Percentiles rank a stretch among this genome's conserved stretches.
These are phyloP conservation scores for Byasa hedistus DNA, from an alignment of 2,888 invertebrate genomes.

Conservation along the genomic window DNA sequence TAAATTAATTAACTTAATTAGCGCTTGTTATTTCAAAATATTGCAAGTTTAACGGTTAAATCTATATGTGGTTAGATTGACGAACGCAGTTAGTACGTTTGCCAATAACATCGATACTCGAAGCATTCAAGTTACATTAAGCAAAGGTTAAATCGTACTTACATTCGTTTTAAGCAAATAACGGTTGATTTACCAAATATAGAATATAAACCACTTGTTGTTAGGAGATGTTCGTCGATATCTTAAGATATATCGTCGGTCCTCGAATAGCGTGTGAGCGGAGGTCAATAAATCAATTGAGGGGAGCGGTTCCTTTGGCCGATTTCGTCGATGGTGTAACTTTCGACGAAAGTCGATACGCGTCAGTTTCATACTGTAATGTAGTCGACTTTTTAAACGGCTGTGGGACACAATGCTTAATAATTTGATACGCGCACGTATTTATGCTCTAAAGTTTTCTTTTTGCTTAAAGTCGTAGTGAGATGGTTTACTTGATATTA, in stretches of 20 bases:
- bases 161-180: constrained; percentile 31
- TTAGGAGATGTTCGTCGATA: constrained; percentile 33
- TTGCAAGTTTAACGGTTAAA: too few species aligned
- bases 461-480: too few species aligned
- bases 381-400: constrained; percentile 16
- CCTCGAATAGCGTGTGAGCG: constrained; percentile 37
- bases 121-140: constrained; percentile 27
- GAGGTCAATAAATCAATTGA: constrained; percentile 70
- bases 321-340: constrained; percentile 56
- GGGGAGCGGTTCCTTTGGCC: constrained; percentile 64
- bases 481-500: too few species aligned
- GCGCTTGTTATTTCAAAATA: constrained; percentile 4
- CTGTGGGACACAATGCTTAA: too few species aligned
- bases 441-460: too few species aligned
- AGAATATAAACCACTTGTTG: constrained; percentile 27
- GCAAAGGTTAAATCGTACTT: constrained; percentile 27
- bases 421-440: too few species aligned
- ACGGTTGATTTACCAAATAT: constrained; percentile 31
- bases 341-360: constrained; percentile 56
- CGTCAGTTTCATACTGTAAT: constrained; percentile 21
- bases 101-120: constrained; percentile 25
- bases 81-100: constrained; percentile 17
- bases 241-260: constrained; percentile 48
- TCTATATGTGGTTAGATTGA: constrained; percentile 12
- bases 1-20: too few species aligned